Evolutionary conservation across 2,113 vertebrate species (phyloP), one percentile per base, ranked within the genome.

Genomic region (Odocoileus virginianus): DNA sequence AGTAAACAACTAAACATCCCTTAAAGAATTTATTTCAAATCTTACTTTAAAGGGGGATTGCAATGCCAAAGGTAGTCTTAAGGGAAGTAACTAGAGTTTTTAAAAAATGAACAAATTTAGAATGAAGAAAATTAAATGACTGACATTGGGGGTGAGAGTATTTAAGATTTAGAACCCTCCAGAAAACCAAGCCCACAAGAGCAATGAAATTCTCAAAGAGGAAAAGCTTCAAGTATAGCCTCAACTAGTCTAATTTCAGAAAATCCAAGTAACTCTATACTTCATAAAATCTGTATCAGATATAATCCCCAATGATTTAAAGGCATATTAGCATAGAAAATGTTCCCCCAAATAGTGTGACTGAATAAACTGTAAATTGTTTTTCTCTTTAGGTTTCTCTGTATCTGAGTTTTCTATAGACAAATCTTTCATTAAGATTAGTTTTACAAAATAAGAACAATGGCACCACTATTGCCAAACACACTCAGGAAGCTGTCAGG

Each of bases 21-120:
- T 84, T 50, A 76, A 92, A 82, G 27, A 61, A 82, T 57, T 67
- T n/a, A 92, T 36, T 93, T 94, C 87, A 85, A 93, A 87, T 83
- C 25, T 71, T 83, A 92, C n/a, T 86, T 64, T 61, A 54, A 94
- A 71, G 40, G 61, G 50, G 54, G 11, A 71, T 40, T 58, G 12
- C 7, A 74, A 83, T n/a, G 6, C 16, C 55, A 78, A 84, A 84
- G 12, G 15, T 6, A 78, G 21, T 83, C 60, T 57, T 83, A 81
- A 79, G 78, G 47, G 25, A 94, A 95, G 30, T 60, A 57, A 40
- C 43, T 91, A 17, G 10, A 87, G 36, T 23, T 89, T 92, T 84
- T 25, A 50, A 52, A 95, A 94, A 94, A 36, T 33, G 76, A 92
- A 50, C 55, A 54, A 86, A 55, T 36, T 76, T 50, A 87, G 79